Conservation (phyloP, 2,888 invertebrate genomes). For the Clostera curtula region DNA sequence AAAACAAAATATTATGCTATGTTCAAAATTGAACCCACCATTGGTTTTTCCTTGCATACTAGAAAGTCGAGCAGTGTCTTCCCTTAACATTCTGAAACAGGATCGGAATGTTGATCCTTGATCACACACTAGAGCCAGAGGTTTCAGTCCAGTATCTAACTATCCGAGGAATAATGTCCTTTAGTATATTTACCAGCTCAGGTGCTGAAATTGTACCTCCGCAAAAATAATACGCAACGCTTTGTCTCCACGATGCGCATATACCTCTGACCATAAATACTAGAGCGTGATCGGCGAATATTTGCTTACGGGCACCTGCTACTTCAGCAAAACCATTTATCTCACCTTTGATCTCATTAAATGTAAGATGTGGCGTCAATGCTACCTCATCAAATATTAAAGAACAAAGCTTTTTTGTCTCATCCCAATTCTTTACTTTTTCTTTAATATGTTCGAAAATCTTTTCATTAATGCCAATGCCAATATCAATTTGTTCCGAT, state of each 20-base stretch:
- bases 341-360: constrained; percentile 9
- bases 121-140: constrained; percentile 16
- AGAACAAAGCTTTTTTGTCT: too few relatives aligned
- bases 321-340: constrained; percentile 15
- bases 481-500: too few relatives aligned
- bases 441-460: too few relatives aligned
- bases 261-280: constrained; percentile 19
- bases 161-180: constrained; percentile 11
- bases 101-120: constrained; percentile 19
- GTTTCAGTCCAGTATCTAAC: constrained; percentile 12
- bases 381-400: too few relatives aligned
- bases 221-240: constrained; percentile 19
- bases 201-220: constrained; percentile 16
- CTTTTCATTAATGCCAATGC: too few relatives aligned
- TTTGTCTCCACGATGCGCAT: constrained; percentile 13
- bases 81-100: constrained; percentile 8
- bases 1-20: neutral
- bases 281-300: constrained; percentile 15
- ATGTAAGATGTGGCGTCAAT: constrained; percentile 11
- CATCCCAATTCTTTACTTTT: too few relatives aligned
- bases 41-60: neutral
- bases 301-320: constrained; percentile 5
- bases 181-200: constrained; percentile 13
- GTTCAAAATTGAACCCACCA: neutral
- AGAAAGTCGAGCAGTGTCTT: constrained; percentile 5